phyloP scores from a whole-genome alignment of 1,140 invertebrate genomes.

The Drosophila novamexicana region DNA sequence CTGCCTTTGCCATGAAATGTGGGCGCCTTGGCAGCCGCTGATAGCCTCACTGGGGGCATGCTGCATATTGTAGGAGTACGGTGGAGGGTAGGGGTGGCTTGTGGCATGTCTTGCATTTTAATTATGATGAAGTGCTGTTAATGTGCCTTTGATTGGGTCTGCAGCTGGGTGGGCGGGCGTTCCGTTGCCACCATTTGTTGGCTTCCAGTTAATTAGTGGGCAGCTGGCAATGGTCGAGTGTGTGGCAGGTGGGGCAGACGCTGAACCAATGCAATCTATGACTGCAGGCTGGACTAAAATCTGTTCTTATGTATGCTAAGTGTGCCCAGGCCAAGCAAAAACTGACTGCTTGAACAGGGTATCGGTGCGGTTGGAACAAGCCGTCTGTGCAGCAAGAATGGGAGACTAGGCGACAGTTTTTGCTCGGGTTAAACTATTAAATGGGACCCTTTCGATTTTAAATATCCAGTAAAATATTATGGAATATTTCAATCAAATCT shows the following conservation, averaged over 20 bases:
- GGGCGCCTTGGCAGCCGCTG: conserved; percentile 20
- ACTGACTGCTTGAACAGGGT: background rate
- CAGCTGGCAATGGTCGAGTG: conserved; percentile 6
- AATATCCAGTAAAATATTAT: too few species aligned
- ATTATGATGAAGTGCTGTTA: conserved; percentile 47
- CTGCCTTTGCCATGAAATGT: conserved; percentile 21
- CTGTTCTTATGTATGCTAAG: too few species aligned
- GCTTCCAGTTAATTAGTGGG: conserved; percentile 10
- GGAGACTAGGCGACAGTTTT: too few species aligned
- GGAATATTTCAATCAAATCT: too few species aligned
- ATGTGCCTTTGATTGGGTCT: conserved; percentile 37
- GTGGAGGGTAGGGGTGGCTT: background rate
- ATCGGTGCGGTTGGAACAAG: background rate
- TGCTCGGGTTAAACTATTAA: too few species aligned
- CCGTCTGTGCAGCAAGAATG: too few species aligned
- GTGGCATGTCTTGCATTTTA: conserved; percentile 33
- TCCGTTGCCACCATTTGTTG: background rate
- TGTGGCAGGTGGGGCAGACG: background rate
- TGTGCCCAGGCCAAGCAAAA: too few species aligned
- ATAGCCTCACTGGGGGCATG: background rate
- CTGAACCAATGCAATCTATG: background rate
- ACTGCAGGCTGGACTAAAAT: background rate
- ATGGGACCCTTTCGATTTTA: too few species aligned
- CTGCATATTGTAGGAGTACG: background rate
- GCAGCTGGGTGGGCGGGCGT: conserved; percentile 4